Base-by-base conservation (phyloP, 2,888 invertebrate genomes). In the Leptopterna dolabrata region DNA sequence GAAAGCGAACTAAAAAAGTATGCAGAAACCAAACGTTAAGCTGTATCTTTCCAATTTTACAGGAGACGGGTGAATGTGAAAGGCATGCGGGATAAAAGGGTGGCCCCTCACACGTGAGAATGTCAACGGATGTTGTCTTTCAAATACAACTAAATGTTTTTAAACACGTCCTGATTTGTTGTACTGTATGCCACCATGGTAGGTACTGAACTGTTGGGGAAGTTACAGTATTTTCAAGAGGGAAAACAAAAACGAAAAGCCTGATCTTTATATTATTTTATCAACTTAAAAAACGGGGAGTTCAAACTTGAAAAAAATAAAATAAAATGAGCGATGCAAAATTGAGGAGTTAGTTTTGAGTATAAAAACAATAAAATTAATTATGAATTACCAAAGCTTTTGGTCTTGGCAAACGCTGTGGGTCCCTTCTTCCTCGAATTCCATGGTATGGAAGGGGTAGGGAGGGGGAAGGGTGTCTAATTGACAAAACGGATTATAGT, bases 131-230 rank as follows among this genome's bases (percentile, higher is more conserved):
- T 24, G 6, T n/a, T 9, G 70, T 9, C 27, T 70, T 41, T 11
- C 30, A 73, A 73, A 30, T 36, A 13, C 30, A 29, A 30, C n/a
- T 16, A 36, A 16, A 73, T 30, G 1, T 2, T 29, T 36, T 19
- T 9, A 16, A 36, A 36, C 41, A 36, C 78, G 41, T 78, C 45
- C 73, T 51, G 78, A 73, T 41, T 41, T 76, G 85, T 73, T 47
- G 85, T 76, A 45, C 73, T 82, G 86, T 80, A 86, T 78, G 80
- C 80, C 78, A 86, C 86, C 76, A 78, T 86, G 70, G 41, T 84
- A 43, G 70, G n/a, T 27, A 41, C 51, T 81, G 6, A 71, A 30
- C 27, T 6, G 55, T 30, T 19, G 24, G 41, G 16, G 4, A 41
- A n/a, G 19, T 45, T 36, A 41, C 16, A 14, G 16, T n/a, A n/a